Base-by-base conservation (phyloP, 2,797 vertebrate species). In the Brachyrhaphis roseni region DNA sequence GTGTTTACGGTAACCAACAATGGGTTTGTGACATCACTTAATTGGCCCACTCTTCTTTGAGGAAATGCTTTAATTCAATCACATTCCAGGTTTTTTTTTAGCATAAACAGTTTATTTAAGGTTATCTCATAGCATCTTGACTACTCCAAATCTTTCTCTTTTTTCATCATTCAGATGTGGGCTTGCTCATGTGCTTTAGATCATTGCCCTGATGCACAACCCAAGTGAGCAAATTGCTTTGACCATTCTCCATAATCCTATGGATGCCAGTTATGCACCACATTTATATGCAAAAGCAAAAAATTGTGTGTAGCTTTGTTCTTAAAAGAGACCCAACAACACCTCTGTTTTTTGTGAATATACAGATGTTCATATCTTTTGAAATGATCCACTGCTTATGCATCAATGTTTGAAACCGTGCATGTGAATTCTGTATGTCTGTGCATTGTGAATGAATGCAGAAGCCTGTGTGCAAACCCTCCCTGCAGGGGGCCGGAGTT, bases 401-500 rank as follows among this genome's bases (percentile, higher is more conserved):
- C 41, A 41, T 68, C 72, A 78, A 84, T 87, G 57, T 85, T 86
- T 74, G 82, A 78, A 81, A 64, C 55, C 2, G 4, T 53, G 41
- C 72, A 26, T 76, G 36, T 72, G 39, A 64, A 73, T 53, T 13
- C 20, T 43, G 39, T 70, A 26, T 70, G 16, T 45, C 11, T 45
- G 15, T 45, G 68, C 12, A 43, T 71, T 81, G 82, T 76, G 78
- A 66, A 82, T 90, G 79, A 86, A 76, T 75, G 72, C 81, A 31
- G 68, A 34, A 71, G 75, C 83, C 55, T 84, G 81, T 86, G 77
- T 82, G 72, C 49, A n/a, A 28, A 57, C 84, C 81, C 74, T 84
- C 82, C 91, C 90, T 81, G 83, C 86, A 64, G 90, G 91, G 89
- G 74, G 55, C 51, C 78, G 78, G 83, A 90, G 84, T 87, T 86